These are phyloP conservation scores for Podotricha telesiphe DNA, from an alignment of 2,888 invertebrate genomes.

Conservation along the genomic window DNA sequence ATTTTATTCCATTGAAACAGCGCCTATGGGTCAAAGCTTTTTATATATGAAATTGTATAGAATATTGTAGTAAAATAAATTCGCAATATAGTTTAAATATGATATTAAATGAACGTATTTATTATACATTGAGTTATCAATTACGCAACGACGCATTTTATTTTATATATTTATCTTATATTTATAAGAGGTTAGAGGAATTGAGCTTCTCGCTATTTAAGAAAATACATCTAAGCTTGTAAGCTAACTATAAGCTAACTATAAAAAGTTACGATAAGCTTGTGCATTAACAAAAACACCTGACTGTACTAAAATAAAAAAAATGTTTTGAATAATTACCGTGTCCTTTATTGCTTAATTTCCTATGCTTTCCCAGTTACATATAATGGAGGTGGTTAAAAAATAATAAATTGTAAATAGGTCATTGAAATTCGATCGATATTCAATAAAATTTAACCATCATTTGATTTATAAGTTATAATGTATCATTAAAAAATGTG, in stretches of 20 bases:
- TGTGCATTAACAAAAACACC: too few relatives aligned
- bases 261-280: not conserved
- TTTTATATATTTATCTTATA: not conserved
- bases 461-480: not conserved
- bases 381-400: not conserved
- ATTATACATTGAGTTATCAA: too few relatives aligned
- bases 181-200: not conserved
- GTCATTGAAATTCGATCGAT: not conserved
- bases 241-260: not conserved
- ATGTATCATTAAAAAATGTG: not conserved
- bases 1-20: conserved; percentile 5
- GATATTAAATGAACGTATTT: not conserved
- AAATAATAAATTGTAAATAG: not conserved
- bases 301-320: not conserved
- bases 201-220: not conserved
- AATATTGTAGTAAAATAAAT: too few relatives aligned
- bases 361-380: too few relatives aligned
- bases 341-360: too few relatives aligned
- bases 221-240: not conserved
- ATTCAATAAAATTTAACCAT: not conserved
- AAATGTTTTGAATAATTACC: not conserved
- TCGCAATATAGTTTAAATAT: not conserved
- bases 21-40: not conserved
- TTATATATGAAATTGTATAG: too few relatives aligned
- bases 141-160: too few relatives aligned